Evolutionary conservation across 2,888 invertebrate species (phyloP).

Genomic region (Cephalotes varians): DNA sequence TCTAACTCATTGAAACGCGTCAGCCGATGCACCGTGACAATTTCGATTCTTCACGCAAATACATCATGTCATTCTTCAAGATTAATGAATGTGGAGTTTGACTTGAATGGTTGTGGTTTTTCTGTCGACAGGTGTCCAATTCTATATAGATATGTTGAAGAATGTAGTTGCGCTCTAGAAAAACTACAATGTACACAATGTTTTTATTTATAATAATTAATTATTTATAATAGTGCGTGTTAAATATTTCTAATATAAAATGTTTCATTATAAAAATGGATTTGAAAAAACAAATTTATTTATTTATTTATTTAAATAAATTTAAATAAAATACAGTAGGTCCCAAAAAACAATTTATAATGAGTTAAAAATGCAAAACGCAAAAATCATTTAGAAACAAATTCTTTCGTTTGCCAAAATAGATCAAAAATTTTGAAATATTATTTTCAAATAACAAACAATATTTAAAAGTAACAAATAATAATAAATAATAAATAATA

Average conservation of each 20-base stretch:
- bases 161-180: neutral
- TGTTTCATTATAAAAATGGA: neutral
- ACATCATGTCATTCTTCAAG: slow-evolving; percentile 15
- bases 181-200: neutral
- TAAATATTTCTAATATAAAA: neutral
- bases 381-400: neutral
- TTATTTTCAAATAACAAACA: neutral
- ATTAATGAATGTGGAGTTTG: slow-evolving; percentile 33
- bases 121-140: neutral
- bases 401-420: neutral
- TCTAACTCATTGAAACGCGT: slow-evolving; percentile 57
- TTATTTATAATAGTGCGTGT: too few species aligned
- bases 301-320: too few species aligned
- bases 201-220: slow-evolving; percentile 4
- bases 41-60: slow-evolving; percentile 49
- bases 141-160: neutral
- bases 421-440: neutral
- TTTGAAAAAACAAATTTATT: too few species aligned
- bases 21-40: slow-evolving; percentile 29
- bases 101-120: neutral
- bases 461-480: neutral
- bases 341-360: too few species aligned
- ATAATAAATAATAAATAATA: neutral
- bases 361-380: too few species aligned
- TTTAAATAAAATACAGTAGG: too few species aligned